These are phyloP conservation scores for Cyprinodon variegatus DNA, from an alignment of 2,113 vertebrate species.

Conservation along the genomic window DNA sequence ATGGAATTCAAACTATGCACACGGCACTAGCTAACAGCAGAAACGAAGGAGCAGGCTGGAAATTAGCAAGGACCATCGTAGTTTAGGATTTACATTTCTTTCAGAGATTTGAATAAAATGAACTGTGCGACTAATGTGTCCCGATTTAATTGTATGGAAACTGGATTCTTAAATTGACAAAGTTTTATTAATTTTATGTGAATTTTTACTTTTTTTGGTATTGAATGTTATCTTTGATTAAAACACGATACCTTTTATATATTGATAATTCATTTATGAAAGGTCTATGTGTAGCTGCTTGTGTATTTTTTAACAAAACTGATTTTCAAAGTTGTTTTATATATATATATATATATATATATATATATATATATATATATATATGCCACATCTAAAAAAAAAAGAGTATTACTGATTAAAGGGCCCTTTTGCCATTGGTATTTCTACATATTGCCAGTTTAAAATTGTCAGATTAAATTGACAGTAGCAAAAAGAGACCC, in stretches of 20 bases:
- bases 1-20: slow-evolving; percentile 76
- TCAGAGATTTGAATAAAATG: slow-evolving; percentile 29
- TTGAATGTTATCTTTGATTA: too few species aligned
- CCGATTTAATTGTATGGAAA: slow-evolving; percentile 16
- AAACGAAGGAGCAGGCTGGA: slow-evolving; percentile 47
- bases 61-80: slow-evolving; percentile 54
- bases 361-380: too few species aligned
- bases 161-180: slow-evolving; percentile 40
- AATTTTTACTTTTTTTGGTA: too few species aligned
- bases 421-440: background rate
- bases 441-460: background rate
- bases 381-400: too few species aligned
- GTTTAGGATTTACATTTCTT: slow-evolving; percentile 9
- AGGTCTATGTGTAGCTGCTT: background rate
- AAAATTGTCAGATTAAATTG: background rate
- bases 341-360: too few species aligned
- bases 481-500: too few species aligned
- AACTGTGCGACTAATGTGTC: slow-evolving; percentile 9
- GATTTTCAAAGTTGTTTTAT: background rate
- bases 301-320: background rate
- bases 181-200: slow-evolving; percentile 35
- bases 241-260: background rate
- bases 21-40: slow-evolving; percentile 65
- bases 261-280: background rate
- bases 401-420: background rate